These are phyloP conservation scores for Girardia tigrina DNA, from an alignment of 2,888 invertebrate genomes.

Conservation along the genomic window DNA sequence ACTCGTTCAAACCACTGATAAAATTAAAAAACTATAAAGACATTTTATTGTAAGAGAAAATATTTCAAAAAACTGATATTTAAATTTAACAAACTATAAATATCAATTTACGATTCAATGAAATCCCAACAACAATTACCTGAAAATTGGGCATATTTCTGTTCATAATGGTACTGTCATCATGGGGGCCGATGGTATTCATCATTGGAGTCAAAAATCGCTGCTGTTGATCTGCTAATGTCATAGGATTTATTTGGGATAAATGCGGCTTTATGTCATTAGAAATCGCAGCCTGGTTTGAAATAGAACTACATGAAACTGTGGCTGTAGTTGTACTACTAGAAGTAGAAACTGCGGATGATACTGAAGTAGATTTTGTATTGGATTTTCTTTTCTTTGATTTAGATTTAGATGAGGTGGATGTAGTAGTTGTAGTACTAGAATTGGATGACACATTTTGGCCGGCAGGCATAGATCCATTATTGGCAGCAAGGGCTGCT, in stretches of 20 bases:
- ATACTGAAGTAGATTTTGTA: neutral
- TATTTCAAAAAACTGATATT: too few relatives aligned
- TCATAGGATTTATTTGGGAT: neutral
- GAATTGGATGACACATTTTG: constrained; percentile 5
- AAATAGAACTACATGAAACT: neutral
- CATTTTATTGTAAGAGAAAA: too few relatives aligned
- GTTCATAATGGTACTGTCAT: neutral
- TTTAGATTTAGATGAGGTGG: neutral
- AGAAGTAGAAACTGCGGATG: neutral
- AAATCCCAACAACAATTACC: too few relatives aligned
- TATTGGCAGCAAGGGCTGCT: constrained; percentile 2
- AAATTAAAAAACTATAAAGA: too few relatives aligned
- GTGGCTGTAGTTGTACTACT: neutral
- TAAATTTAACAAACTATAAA: too few relatives aligned
- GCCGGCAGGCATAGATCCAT: neutral
- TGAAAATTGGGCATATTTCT: neutral
- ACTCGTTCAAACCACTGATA: too few relatives aligned
- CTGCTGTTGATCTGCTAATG: neutral
- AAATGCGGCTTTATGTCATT: constrained; percentile 19
- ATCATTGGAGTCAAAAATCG: neutral
- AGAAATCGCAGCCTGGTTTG: neutral
- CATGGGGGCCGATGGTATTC: neutral
- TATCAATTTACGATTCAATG: too few relatives aligned
- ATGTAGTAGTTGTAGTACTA: constrained; percentile 15
- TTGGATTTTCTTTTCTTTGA: neutral